Conservation (phyloP, 2,797 vertebrate genomes). For the Lates japonicus region DNA sequence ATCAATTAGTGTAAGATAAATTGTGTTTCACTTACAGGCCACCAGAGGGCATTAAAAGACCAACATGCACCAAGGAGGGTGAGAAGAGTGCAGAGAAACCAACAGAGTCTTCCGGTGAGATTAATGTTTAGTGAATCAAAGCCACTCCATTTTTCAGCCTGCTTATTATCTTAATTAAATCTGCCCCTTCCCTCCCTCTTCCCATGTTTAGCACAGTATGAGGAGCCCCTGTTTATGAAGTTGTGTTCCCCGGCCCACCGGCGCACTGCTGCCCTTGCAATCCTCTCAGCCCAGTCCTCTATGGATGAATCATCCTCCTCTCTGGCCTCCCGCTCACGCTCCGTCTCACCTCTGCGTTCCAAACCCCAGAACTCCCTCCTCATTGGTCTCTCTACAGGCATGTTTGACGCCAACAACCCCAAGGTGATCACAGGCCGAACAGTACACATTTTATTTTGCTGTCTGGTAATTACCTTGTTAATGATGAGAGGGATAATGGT, state of each 20-base stretch:
- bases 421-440: slow-evolving; percentile 88
- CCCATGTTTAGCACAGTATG: slow-evolving; percentile 56
- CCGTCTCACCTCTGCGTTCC: slow-evolving; percentile 91
- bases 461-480: background rate
- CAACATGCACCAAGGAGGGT: slow-evolving; percentile 39
- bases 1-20: background rate
- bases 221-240: slow-evolving; percentile 90
- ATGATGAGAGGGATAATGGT: background rate
- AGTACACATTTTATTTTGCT: background rate
- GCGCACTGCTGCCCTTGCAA: slow-evolving; percentile 82
- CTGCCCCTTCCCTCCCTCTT: slow-evolving; percentile 1
- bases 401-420: slow-evolving; percentile 96
- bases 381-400: slow-evolving; percentile 95
- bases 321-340: slow-evolving; percentile 88
- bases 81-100: slow-evolving; percentile 63
- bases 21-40: slow-evolving; percentile 71
- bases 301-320: slow-evolving; percentile 90
- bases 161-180: slow-evolving; percentile 52
- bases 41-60: slow-evolving; percentile 66
- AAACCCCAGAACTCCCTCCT: slow-evolving; percentile 90
- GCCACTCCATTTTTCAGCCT: background rate
- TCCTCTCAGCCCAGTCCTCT: slow-evolving; percentile 91
- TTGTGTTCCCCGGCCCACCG: slow-evolving; percentile 85
- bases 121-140: background rate
- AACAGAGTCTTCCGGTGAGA: slow-evolving; percentile 73